Evolutionary conservation across 2,113 vertebrate species (phyloP).

Genomic region (Nothocercus nigrocapillus): DNA sequence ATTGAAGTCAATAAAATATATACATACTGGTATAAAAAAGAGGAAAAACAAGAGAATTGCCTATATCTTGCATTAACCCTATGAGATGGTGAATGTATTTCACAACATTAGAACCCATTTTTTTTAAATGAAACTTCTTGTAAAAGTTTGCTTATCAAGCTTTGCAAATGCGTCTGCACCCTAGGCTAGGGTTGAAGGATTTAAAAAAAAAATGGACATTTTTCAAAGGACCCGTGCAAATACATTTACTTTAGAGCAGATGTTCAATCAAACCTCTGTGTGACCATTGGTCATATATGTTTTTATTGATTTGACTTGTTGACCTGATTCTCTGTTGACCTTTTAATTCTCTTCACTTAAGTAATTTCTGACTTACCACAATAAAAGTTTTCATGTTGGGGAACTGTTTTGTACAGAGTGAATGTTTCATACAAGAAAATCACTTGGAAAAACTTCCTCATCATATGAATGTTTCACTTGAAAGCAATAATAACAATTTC

Average conservation of each 20-base stretch:
- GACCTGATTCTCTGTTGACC: not conserved
- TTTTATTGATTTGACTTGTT: slow-evolving; percentile 10
- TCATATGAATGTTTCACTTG: not conserved
- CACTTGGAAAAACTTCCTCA: not conserved
- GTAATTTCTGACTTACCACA: not conserved
- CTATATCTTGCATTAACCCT: not conserved
- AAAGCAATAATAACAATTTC: not conserved
- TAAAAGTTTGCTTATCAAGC: not conserved
- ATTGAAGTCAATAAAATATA: not conserved
- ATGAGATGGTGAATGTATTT: not conserved
- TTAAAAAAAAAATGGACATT: not conserved
- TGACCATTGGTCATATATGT: not conserved
- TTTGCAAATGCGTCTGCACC: not conserved
- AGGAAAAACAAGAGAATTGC: not conserved
- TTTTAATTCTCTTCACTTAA: not conserved
- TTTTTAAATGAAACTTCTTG: not conserved
- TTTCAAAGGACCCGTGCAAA: not conserved
- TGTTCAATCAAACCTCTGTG: not conserved
- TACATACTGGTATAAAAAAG: not conserved
- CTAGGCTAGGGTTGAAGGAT: not conserved
- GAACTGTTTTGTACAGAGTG: not conserved
- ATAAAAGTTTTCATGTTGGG: not conserved
- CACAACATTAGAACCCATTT: not conserved
- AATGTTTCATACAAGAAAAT: not conserved
- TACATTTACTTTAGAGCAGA: not conserved